Conservation (phyloP, 2,888 invertebrate species). For the Hydrotaea diabolus region DNA sequence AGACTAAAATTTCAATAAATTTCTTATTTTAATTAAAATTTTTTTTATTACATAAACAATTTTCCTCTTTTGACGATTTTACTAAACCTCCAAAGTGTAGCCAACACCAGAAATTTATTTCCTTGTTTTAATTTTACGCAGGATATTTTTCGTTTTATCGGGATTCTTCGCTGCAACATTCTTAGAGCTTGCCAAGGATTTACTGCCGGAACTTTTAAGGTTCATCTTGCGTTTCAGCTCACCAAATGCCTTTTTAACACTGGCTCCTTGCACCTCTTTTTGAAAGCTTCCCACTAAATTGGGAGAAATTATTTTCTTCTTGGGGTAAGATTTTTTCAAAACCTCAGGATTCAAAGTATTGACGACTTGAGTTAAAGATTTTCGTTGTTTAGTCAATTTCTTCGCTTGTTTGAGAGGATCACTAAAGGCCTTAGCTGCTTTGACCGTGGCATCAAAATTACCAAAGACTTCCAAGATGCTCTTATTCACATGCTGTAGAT, state of each 20-base stretch:
- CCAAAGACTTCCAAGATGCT: conserved; percentile 75
- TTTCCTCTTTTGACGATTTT: too few relatives aligned
- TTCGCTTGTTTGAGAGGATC: conserved; percentile 28
- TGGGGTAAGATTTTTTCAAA: too few relatives aligned
- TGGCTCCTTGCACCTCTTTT: not conserved
- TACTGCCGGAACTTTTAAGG: not conserved
- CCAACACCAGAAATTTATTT: too few relatives aligned
- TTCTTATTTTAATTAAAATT: too few relatives aligned
- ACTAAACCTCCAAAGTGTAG: too few relatives aligned
- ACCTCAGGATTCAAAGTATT: too few relatives aligned
- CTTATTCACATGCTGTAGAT: conserved; percentile 75
- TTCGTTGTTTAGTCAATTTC: not conserved
- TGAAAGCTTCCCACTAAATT: not conserved
- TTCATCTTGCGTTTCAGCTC: not conserved
- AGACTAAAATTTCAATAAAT: too few relatives aligned
- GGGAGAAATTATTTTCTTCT: not conserved
- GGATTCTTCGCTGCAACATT: not conserved
- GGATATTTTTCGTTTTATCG: not conserved
- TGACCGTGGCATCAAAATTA: conserved; percentile 71
- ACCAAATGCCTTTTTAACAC: not conserved
- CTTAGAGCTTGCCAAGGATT: not conserved
- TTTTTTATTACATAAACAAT: too few relatives aligned
- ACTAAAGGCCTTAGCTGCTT: conserved; percentile 71
- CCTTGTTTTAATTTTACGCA: not conserved
- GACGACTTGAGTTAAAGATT: not conserved